phyloP scores from a whole-genome alignment of 2,113 vertebrate genomes.

The Syrmaticus mikado region DNA sequence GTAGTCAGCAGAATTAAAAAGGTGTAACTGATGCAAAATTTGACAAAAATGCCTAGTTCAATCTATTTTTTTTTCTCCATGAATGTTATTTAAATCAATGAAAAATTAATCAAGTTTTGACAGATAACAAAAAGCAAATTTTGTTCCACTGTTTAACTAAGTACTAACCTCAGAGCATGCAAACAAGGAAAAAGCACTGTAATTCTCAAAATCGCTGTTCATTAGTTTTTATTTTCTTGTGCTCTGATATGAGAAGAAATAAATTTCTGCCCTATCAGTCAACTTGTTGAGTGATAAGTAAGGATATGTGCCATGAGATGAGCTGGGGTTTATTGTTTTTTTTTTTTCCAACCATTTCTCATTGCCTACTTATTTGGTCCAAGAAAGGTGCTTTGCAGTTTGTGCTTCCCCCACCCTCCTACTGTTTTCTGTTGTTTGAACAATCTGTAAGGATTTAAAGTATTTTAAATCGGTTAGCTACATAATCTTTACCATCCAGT shows the following conservation, averaged over 20 bases:
- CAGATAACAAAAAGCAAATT: background rate
- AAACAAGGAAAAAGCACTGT: background rate
- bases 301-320: background rate
- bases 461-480: background rate
- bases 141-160: background rate
- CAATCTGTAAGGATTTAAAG: background rate
- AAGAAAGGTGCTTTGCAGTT: background rate
- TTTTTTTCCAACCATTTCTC: background rate
- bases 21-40: background rate
- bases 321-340: background rate
- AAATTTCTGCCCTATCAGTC: background rate
- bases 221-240: background rate
- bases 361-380: background rate
- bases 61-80: background rate
- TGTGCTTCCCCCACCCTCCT: background rate
- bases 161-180: background rate
- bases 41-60: background rate
- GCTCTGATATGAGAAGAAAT: background rate
- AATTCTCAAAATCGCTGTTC: background rate
- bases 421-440: background rate
- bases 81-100: background rate
- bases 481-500: background rate
- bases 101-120: background rate
- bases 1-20: background rate
- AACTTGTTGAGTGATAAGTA: background rate